These are phyloP conservation scores for Philonicus albiceps DNA, from an alignment of 2,888 invertebrate species.

Conservation along the genomic window DNA sequence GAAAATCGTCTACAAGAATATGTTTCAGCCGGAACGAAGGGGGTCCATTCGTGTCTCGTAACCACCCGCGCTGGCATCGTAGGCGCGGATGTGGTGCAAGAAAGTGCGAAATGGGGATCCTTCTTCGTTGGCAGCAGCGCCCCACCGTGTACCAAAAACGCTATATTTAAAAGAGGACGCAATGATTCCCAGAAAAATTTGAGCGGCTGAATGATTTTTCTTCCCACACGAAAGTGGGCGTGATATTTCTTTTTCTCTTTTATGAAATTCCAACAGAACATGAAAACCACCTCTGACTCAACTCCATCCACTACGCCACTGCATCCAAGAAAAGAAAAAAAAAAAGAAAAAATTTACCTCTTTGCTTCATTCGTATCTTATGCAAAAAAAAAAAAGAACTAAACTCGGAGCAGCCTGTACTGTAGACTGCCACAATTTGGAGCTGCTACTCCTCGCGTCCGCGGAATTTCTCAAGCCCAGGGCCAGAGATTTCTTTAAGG, in stretches of 20 bases:
- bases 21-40: background rate
- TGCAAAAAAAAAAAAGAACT: background rate
- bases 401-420: background rate
- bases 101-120: background rate
- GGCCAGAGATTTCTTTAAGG: background rate
- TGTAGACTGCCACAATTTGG: background rate
- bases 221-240: slow-evolving; percentile 46
- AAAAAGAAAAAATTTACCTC: slow-evolving; percentile 25
- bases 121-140: background rate
- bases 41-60: background rate
- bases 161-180: slow-evolving; percentile 47
- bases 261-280: slow-evolving; percentile 34
- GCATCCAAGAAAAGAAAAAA: background rate
- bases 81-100: background rate
- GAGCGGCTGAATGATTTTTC: slow-evolving; percentile 42
- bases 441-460: background rate
- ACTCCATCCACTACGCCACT: slow-evolving; percentile 43
- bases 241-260: slow-evolving; percentile 44
- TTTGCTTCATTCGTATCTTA: slow-evolving; percentile 28
- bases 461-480: background rate
- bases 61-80: background rate
- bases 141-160: slow-evolving; percentile 22
- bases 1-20: background rate
- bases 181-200: slow-evolving; percentile 41
- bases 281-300: slow-evolving; percentile 29